These are phyloP conservation scores for Numenius phaeopus DNA, from an alignment of 2,797 vertebrate genomes.

Conservation along the genomic window DNA sequence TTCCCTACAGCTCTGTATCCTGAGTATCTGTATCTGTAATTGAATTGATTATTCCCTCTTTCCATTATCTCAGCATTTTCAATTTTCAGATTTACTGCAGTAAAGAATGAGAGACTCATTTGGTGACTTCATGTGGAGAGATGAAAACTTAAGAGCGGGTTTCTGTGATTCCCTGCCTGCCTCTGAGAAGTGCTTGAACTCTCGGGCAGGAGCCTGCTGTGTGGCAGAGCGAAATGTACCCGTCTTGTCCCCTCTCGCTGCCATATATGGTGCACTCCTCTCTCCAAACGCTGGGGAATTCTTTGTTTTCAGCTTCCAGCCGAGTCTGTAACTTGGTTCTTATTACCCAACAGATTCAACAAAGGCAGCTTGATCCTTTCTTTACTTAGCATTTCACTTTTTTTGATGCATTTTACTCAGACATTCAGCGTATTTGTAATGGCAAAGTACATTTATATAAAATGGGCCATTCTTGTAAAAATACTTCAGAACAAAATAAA, in stretches of 20 bases:
- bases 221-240: not conserved
- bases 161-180: not conserved
- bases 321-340: not conserved
- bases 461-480: not conserved
- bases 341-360: not conserved
- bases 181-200: not conserved
- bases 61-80: not conserved
- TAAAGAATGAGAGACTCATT: not conserved
- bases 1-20: not conserved
- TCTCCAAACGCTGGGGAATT: not conserved
- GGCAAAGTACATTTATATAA: not conserved
- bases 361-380: not conserved
- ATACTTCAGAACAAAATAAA: not conserved
- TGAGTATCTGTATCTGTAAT: not conserved
- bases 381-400: not conserved
- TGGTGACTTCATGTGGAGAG: not conserved
- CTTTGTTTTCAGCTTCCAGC: not conserved
- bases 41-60: not conserved
- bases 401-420: not conserved
- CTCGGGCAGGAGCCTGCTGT: not conserved
- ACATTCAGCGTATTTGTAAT: not conserved
- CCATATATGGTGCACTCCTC: rapidly evolving
- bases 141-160: not conserved
- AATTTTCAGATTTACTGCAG: not conserved
- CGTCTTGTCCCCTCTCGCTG: not conserved